phyloP scores from a whole-genome alignment of 2,797 vertebrate genomes.

The Lutjanus campechanus region DNA sequence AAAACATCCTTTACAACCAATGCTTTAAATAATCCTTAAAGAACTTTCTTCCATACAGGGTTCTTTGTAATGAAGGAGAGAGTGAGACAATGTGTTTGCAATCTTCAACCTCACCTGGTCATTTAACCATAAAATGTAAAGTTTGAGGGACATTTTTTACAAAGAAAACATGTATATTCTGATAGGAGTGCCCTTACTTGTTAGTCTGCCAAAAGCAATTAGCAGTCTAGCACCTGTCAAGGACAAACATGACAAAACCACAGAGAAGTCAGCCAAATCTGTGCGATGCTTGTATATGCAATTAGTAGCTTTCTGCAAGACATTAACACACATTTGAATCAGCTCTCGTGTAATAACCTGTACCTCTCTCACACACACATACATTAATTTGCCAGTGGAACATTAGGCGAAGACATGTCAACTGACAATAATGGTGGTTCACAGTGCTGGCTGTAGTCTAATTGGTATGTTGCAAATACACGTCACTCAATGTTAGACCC shows the following conservation, averaged over 20 bases:
- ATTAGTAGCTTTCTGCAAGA: slow-evolving; percentile 42
- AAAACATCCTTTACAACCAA: no score
- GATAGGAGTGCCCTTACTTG: slow-evolving; percentile 11
- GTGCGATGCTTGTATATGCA: slow-evolving; percentile 27
- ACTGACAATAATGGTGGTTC: slow-evolving; percentile 59
- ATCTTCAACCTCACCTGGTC: no score
- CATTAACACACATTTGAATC: slow-evolving; percentile 51
- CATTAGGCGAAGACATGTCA: slow-evolving; percentile 65
- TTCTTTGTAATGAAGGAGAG: no score
- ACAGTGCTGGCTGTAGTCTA: slow-evolving; percentile 59
- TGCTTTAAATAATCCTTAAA: no score
- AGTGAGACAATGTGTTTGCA: no score
- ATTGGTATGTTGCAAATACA: slow-evolving; percentile 75
- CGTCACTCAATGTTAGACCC: slow-evolving; percentile 67
- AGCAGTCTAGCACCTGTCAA: slow-evolving; percentile 32
- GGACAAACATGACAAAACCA: slow-evolving; percentile 31
- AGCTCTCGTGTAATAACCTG: slow-evolving; percentile 16
- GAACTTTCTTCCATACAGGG: no score
- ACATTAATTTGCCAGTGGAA: slow-evolving; percentile 45
- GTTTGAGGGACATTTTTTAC: neutral
- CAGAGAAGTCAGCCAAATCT: slow-evolving; percentile 22
- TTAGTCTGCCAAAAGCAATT: slow-evolving; percentile 48
- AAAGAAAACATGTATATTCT: slow-evolving; percentile 13
- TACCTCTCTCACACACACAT: slow-evolving; percentile 5
- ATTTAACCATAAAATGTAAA: neutral